Percentiles rank a stretch among this genome's conserved stretches.
These are phyloP conservation scores for Pseudomyrmex concolor DNA, from an alignment of 1,140 invertebrate genomes.

Conservation along the genomic window DNA sequence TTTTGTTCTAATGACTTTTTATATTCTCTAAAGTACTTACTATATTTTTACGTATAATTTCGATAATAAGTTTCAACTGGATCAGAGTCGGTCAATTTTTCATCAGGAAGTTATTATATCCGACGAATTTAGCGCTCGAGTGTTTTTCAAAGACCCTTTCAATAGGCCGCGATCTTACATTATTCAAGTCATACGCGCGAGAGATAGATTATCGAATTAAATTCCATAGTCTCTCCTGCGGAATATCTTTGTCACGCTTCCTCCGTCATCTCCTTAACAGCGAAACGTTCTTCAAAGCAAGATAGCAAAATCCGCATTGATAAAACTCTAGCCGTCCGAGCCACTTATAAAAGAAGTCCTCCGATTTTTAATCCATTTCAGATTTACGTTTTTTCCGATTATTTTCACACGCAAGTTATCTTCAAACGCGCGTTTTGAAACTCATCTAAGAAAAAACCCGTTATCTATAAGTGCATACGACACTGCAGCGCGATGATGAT, in stretches of 20 bases:
- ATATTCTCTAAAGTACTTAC: too few relatives aligned
- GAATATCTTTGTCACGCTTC: conserved; percentile 39
- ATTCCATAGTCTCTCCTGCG: conserved; percentile 38
- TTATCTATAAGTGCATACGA: too few relatives aligned
- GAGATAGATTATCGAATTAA: conserved; percentile 58
- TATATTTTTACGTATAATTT: neutral
- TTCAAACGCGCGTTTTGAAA: neutral
- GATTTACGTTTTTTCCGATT: conserved; percentile 33
- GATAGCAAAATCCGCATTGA: conserved; percentile 27
- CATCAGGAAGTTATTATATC: neutral
- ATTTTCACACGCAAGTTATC: conserved; percentile 4
- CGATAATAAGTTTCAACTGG: neutral
- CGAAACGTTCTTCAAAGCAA: conserved; percentile 34
- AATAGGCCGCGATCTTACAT: conserved; percentile 27
- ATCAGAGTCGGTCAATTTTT: neutral
- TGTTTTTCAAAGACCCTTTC: neutral
- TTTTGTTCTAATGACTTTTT: too few relatives aligned
- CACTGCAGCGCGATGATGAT: too few relatives aligned
- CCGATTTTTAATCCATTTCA: conserved; percentile 15
- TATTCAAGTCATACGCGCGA: conserved; percentile 46
- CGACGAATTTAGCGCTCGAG: neutral
- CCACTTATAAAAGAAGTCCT: conserved; percentile 19
- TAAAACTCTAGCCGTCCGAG: conserved; percentile 35
- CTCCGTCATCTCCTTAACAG: conserved; percentile 35
- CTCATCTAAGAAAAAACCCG: neutral